A percentile compares a stretch with the other conserved stretches of the same genome.
phyloP scores from a whole-genome alignment of 37 sponge, comb jelly and placozoan species.

The Chondrilla cf. caribensis region DNA sequence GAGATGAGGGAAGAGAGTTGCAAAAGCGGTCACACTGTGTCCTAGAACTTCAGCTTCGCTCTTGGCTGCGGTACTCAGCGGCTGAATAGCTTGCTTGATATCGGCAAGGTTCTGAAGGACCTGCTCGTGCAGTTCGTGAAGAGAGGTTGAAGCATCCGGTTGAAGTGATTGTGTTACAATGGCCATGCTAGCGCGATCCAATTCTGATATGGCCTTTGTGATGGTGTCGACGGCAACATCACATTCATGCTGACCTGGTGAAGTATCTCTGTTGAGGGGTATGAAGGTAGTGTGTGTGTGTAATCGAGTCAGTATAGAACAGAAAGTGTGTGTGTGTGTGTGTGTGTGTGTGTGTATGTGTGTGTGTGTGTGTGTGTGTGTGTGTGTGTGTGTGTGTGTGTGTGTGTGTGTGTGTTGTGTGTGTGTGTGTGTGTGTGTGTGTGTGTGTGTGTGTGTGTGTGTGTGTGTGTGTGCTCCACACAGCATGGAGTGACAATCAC shows the following conservation, averaged over 20 bases:
- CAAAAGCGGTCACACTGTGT: conserved; percentile 36
- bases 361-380: too few species aligned
- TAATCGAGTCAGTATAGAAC: too few species aligned
- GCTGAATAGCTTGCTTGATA: conserved; percentile 33
- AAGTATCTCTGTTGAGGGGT: conserved; percentile 25
- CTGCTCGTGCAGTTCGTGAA: conserved; percentile 22
- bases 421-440: too few species aligned
- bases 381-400: too few species aligned
- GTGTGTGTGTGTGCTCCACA: too few species aligned
- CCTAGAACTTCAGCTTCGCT: conserved; percentile 60
- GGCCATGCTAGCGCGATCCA: conserved; percentile 58
- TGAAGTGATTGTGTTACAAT: conserved; percentile 35
- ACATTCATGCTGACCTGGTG: conserved; percentile 69
- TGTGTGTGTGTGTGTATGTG: too few species aligned
- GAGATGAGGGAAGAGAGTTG: conserved; percentile 36
- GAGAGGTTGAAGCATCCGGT: conserved; percentile 31
- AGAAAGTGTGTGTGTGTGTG: too few species aligned
- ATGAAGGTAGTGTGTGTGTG: not conserved
- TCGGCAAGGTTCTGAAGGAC: conserved; percentile 22
- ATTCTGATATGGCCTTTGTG: conserved; percentile 30
- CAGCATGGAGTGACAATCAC: too few species aligned
- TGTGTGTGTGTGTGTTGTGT: too few species aligned
- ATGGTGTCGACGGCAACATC: conserved; percentile 60
- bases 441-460: too few species aligned
- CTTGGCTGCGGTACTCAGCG: conserved; percentile 52